Conservation (phyloP, 2,888 invertebrate species). For the Pyrochroa serraticornis region DNA sequence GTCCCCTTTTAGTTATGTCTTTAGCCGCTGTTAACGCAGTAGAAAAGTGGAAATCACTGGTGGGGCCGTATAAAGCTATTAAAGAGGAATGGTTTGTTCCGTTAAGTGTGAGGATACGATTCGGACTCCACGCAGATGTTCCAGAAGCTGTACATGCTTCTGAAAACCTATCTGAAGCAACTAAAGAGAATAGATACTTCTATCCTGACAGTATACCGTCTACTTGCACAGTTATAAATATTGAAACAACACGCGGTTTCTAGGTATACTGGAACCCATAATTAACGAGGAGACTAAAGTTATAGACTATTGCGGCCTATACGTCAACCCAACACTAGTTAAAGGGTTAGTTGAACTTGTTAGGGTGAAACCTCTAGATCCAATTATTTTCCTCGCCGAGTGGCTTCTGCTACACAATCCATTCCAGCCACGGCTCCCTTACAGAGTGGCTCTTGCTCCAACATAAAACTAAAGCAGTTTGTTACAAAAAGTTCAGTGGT, state of each 20-base stretch:
- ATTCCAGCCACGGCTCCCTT: conserved; percentile 66
- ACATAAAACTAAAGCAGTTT: conserved; percentile 39
- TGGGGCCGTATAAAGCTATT: conserved; percentile 73
- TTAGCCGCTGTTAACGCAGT: conserved; percentile 74
- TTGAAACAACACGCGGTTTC: conserved; percentile 11
- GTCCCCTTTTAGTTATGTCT: conserved; percentile 73
- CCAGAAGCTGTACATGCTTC: conserved; percentile 84
- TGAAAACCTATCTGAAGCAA: conserved; percentile 67
- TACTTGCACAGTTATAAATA: neutral
- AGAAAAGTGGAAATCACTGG: conserved; percentile 71
- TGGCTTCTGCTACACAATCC: conserved; percentile 78
- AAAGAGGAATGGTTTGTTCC: conserved; percentile 75
- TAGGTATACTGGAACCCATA: conserved; percentile 80
- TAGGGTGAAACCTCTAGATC: conserved; percentile 75
- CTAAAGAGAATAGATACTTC: conserved; percentile 85
- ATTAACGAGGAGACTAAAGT: conserved; percentile 65
- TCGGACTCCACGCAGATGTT: conserved; percentile 68
- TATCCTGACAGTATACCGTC: conserved; percentile 74
- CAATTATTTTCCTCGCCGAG: conserved; percentile 78
- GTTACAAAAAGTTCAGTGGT: no score
- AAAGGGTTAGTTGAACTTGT: conserved; percentile 71
- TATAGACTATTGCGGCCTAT: conserved; percentile 71
- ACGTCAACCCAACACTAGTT: conserved; percentile 69
- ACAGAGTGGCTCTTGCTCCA: conserved; percentile 47
- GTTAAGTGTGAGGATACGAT: conserved; percentile 72